Evolutionary conservation across 2,797 vertebrate genomes (phyloP).

Genomic region (Pangasius djambal): DNA sequence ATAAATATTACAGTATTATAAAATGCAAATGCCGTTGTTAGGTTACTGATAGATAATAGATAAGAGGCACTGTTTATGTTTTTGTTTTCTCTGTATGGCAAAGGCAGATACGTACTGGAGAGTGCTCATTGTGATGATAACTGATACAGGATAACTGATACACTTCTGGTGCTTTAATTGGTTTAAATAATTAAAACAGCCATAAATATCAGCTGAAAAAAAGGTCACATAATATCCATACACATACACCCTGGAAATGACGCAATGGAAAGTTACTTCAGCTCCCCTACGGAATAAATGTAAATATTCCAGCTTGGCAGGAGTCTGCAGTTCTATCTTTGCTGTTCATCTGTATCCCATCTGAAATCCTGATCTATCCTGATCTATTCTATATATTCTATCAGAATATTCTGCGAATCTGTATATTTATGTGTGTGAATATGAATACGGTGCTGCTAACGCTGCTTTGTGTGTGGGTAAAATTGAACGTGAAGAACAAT

Average conservation of each 20-base stretch:
- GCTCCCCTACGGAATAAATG: neutral
- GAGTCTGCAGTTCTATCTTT: slow-evolving; percentile 32
- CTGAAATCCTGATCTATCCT: neutral
- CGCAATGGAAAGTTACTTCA: slow-evolving; percentile 18
- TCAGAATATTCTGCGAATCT: neutral
- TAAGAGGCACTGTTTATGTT: neutral
- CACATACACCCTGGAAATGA: slow-evolving; percentile 1
- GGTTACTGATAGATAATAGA: neutral
- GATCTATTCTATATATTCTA: too few relatives aligned
- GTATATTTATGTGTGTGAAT: neutral
- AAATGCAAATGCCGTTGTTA: neutral
- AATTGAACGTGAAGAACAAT: slow-evolving; percentile 32
- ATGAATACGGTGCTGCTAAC: neutral
- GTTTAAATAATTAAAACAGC: neutral
- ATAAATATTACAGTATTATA: neutral
- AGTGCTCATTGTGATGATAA: neutral
- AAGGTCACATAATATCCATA: neutral
- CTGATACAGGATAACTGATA: slow-evolving; percentile 5
- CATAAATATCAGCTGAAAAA: slow-evolving; percentile 4
- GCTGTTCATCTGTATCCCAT: slow-evolving; percentile 17
- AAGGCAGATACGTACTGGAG: neutral
- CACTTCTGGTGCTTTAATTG: neutral
- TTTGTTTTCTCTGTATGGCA: neutral
- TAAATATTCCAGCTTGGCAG: slow-evolving; percentile 28
- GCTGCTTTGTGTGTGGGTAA: neutral